These are phyloP conservation scores for Erynnis tages DNA, from an alignment of 2,888 invertebrate genomes.

Conservation along the genomic window DNA sequence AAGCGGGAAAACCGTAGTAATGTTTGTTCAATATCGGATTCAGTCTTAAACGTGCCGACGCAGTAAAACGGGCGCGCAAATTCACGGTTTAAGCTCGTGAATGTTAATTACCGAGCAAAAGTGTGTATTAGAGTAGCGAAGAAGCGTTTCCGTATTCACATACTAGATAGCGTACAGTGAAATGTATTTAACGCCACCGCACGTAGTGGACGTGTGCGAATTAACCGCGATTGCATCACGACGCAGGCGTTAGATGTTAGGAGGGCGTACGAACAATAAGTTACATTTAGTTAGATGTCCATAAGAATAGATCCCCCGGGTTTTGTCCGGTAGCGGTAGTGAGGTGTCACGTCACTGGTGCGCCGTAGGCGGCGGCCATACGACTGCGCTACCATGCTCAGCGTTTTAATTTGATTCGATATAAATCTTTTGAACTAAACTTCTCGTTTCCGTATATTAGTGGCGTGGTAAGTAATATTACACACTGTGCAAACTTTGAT, in stretches of 20 bases:
- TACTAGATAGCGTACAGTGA: conserved; percentile 9
- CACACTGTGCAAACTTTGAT: conserved; percentile 56
- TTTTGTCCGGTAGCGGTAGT: conserved; percentile 18
- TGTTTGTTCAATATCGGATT: conserved; percentile 67
- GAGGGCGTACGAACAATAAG: conserved; percentile 25
- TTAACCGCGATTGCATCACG: conserved; percentile 20
- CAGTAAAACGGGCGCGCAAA: conserved; percentile 49
- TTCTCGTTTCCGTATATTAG: too few relatives aligned
- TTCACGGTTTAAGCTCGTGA: conserved; percentile 44
- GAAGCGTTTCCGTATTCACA: conserved; percentile 51
- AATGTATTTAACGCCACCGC: conserved; percentile 22
- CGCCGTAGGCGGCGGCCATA: conserved; percentile 13
- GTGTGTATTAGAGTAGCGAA: conserved; percentile 45
- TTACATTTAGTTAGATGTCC: conserved; percentile 14
- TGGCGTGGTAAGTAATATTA: conserved; percentile 37
- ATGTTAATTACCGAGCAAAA: conserved; percentile 47
- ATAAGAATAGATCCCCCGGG: conserved; percentile 20
- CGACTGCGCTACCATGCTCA: too few relatives aligned
- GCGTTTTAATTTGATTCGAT: too few relatives aligned
- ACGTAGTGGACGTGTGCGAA: conserved; percentile 17
- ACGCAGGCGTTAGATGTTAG: conserved; percentile 18
- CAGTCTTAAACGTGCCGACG: conserved; percentile 43
- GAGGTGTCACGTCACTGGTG: conserved; percentile 15
- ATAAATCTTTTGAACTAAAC: too few relatives aligned
- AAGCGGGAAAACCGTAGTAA: conserved; percentile 53